Evolutionary conservation across 1,140 invertebrate genomes (phyloP), one percentile per base, ranked within the genome.

Genomic region (Oryzaephilus surinamensis): DNA sequence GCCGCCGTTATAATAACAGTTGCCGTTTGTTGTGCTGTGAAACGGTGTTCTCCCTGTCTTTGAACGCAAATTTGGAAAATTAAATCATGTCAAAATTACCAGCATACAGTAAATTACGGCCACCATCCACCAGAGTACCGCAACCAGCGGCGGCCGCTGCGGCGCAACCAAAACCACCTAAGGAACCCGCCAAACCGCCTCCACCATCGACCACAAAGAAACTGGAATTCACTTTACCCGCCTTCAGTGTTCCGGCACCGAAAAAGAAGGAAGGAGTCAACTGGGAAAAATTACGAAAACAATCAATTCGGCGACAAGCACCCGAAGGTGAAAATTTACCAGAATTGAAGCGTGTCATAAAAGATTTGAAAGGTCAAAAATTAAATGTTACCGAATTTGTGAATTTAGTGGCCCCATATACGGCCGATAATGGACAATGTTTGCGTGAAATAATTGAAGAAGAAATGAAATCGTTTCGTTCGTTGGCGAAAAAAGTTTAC

Each of bases 251-350:
- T 0, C 6, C 15, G 2, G 6, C 32, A 5, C 4, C 27, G 4
- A n/a, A 29, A 33, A 8, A 16, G 30, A 4, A 4, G 3, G 4
- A 11, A 46, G 48, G 41, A 29, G 34, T 45, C 0, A 27, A 53
- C 13, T 46, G 46, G 43, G 41, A 50, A 18, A 43, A 38, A 32
- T 30, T 50, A 12, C 49, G 44, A 26, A 43, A 50, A 38, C 51
- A 52, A 32, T 48, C 46, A 1, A 53, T 51, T 5, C 45, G 57
- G 29, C 36, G 58, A 23, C 46, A 53, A 14, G 49, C 45, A 20
- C 57, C 57, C 1, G 45, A 46, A 28, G 55, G 57, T 8, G 58
- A 61, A 48, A 55, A 59, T 34, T 34, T 54, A 6, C 58, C 54
- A 23, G 46, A 46, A 27, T 41, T 61, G 2, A 47, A 45, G 11